A percentile compares a stretch with the other conserved stretches of the same genome.
These are phyloP conservation scores for Heliothis subflexa DNA, from an alignment of 1,140 invertebrate genomes.

Conservation along the genomic window DNA sequence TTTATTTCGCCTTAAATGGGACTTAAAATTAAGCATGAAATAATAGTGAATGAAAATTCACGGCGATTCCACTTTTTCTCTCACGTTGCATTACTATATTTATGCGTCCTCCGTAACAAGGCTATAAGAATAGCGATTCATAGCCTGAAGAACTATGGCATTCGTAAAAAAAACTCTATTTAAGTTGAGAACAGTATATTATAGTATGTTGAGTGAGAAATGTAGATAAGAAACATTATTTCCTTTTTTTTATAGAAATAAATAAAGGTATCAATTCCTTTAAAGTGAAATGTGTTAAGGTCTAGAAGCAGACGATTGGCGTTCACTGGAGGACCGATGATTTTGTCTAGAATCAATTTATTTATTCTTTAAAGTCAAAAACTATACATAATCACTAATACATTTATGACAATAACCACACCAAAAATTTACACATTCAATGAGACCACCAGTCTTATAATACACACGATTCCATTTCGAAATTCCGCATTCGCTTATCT, in stretches of 20 bases:
- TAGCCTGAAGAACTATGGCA: neutral
- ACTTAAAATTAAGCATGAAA: neutral
- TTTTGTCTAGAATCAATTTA: neutral
- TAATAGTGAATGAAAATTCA: slow-evolving; percentile 59
- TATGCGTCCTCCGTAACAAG: slow-evolving; percentile 63
- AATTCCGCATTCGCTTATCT: neutral
- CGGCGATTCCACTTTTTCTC: slow-evolving; percentile 74
- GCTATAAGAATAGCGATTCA: slow-evolving; percentile 57
- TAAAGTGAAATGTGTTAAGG: too few relatives aligned
- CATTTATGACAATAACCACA: too few relatives aligned
- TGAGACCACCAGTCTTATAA: neutral
- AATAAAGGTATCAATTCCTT: too few relatives aligned
- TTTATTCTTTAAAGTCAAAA: too few relatives aligned
- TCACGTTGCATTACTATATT: slow-evolving; percentile 66
- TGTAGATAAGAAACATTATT: too few relatives aligned
- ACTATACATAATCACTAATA: too few relatives aligned
- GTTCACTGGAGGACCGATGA: too few relatives aligned
- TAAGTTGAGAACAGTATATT: too few relatives aligned
- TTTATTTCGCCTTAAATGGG: neutral
- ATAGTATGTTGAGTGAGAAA: too few relatives aligned
- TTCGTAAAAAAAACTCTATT: neutral
- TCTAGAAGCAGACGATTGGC: too few relatives aligned
- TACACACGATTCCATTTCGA: slow-evolving; percentile 1
- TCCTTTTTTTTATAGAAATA: too few relatives aligned
- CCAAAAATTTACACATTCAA: neutral